Percentiles rank a stretch among this genome's conserved stretches.
phyloP scores from a whole-genome alignment of 1,140 invertebrate genomes.

The Armadillidium nasatum region DNA sequence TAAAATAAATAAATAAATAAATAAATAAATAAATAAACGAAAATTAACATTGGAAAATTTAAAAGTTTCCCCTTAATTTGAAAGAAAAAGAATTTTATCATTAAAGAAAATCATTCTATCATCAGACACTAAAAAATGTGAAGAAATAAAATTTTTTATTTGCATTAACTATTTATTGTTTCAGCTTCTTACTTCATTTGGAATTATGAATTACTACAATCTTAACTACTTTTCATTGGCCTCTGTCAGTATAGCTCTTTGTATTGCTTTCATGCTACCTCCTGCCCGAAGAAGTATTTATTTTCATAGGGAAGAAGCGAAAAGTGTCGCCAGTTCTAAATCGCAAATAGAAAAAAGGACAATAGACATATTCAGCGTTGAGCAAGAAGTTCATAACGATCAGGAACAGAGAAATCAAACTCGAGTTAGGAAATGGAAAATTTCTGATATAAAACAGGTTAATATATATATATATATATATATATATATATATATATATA shows the following conservation, averaged over 20 bases:
- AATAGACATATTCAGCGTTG: background rate
- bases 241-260: slow-evolving; percentile 62
- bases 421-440: background rate
- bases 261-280: slow-evolving; percentile 71
- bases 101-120: no score
- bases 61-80: no score
- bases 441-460: background rate
- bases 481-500: background rate
- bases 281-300: slow-evolving; percentile 70
- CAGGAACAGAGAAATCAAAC: background rate
- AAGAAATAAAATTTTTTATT: no score
- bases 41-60: no score
- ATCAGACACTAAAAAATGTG: no score
- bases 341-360: background rate
- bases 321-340: background rate
- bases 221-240: slow-evolving; percentile 67
- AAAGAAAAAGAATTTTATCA: no score
- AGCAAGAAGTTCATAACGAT: background rate
- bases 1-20: no score
- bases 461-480: background rate
- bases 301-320: slow-evolving; percentile 59
- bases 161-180: no score
- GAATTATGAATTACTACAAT: slow-evolving; percentile 59
- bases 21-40: no score
- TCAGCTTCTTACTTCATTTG: slow-evolving; percentile 41